Evolutionary conservation across 2,888 invertebrate species (phyloP).

Genomic region (Nemotelus nigrinus): DNA sequence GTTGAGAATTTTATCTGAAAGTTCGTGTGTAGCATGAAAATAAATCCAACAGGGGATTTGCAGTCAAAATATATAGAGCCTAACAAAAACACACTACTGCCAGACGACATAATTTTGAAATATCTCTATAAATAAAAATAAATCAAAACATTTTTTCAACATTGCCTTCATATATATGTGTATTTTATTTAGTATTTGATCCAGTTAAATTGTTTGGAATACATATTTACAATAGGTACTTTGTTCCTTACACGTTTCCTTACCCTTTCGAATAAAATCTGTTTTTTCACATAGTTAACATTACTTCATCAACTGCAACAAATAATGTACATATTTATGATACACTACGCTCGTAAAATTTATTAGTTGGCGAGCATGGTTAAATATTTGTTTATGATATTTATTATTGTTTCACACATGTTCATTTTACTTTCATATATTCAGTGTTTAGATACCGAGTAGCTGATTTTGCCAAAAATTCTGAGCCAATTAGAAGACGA

Average conservation of each 20-base stretch:
- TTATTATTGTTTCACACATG: constrained; percentile 44
- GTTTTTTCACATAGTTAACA: neutral
- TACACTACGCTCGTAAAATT: too few species aligned
- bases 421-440: constrained; percentile 31
- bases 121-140: neutral
- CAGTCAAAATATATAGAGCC: too few species aligned
- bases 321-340: too few species aligned
- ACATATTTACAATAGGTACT: constrained; percentile 28
- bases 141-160: neutral
- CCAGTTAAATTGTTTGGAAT: neutral
- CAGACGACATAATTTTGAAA: too few species aligned
- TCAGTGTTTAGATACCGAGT: neutral
- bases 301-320: neutral
- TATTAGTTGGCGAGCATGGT: neutral
- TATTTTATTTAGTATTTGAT: neutral
- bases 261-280: neutral
- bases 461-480: neutral
- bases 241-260: neutral
- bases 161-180: constrained; percentile 1
- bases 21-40: too few species aligned
- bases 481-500: neutral
- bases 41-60: too few species aligned
- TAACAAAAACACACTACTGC: too few species aligned
- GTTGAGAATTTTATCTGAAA: too few species aligned
- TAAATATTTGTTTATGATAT: constrained; percentile 8